Conservation (phyloP, 2,113 vertebrate species). For the Mesitornis unicolor region DNA sequence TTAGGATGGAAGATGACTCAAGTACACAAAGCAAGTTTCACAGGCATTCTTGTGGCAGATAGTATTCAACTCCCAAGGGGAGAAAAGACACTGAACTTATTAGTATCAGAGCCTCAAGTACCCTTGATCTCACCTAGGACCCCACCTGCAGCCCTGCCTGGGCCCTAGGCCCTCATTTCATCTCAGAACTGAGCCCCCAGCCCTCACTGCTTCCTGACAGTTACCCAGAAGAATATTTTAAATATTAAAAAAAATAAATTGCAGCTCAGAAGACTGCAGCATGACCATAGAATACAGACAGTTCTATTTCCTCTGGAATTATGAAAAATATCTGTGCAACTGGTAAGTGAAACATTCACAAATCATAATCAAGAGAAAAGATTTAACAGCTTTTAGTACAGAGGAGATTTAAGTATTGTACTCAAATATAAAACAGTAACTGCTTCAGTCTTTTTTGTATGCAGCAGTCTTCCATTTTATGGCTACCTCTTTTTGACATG, state of each 20-base stretch:
- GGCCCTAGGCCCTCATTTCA: neutral
- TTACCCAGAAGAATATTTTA: neutral
- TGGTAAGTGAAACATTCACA: neutral
- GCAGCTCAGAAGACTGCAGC: neutral
- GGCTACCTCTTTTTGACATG: neutral
- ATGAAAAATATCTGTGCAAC: neutral
- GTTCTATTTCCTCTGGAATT: neutral
- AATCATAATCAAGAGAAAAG: neutral
- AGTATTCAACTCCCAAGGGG: neutral
- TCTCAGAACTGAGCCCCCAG: neutral
- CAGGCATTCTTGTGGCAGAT: neutral
- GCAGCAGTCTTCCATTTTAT: neutral
- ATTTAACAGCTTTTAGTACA: neutral
- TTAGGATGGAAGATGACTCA: neutral
- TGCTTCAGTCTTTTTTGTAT: neutral
- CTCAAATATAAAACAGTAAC: neutral
- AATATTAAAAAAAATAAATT: neutral
- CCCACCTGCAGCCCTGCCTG: fast-evolving
- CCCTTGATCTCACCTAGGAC: neutral
- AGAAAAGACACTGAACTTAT: neutral
- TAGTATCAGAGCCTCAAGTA: neutral
- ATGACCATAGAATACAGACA: neutral
- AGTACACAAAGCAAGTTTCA: neutral
- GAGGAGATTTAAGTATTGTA: neutral
- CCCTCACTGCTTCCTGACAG: neutral